Conservation (phyloP, 2,888 invertebrate genomes). For the Pilophorus perplexus region DNA sequence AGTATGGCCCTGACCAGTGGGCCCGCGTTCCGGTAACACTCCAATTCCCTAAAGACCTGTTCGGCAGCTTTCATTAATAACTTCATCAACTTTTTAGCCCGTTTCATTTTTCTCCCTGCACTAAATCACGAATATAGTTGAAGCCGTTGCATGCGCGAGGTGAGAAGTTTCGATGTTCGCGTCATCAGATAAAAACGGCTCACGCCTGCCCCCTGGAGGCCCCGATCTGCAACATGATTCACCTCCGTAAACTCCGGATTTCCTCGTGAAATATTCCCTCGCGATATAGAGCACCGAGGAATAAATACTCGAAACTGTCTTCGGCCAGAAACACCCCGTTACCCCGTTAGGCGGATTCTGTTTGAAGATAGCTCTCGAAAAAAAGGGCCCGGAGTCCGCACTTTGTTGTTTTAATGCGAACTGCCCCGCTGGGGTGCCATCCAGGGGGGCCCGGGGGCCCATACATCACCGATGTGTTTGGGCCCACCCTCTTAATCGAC, state of each 20-base stretch:
- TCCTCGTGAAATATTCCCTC: constrained; percentile 9
- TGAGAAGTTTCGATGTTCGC: constrained; percentile 8
- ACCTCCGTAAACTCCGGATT: background rate
- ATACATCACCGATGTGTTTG: constrained; percentile 38
- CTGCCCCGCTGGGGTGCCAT: constrained; percentile 7
- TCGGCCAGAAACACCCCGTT: background rate
- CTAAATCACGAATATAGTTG: too few species aligned
- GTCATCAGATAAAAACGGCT: constrained; percentile 21
- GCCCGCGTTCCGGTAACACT: too few species aligned
- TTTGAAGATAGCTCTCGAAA: too few species aligned
- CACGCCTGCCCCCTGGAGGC: constrained; percentile 16
- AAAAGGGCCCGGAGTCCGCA: too few species aligned
- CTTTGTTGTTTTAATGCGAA: background rate
- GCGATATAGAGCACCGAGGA: background rate
- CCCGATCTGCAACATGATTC: constrained; percentile 17
- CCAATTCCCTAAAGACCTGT: too few species aligned
- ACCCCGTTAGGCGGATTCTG: too few species aligned
- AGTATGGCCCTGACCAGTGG: too few species aligned
- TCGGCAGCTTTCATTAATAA: too few species aligned
- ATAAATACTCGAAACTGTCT: background rate
- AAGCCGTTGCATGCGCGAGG: constrained; percentile 22
- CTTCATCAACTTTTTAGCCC: too few species aligned
- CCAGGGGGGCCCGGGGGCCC: constrained; percentile 7
- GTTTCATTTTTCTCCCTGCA: too few species aligned
- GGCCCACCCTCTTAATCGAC: constrained; percentile 40